Conservation (phyloP, 2,888 invertebrate species). For the Machimus rusticus region DNA sequence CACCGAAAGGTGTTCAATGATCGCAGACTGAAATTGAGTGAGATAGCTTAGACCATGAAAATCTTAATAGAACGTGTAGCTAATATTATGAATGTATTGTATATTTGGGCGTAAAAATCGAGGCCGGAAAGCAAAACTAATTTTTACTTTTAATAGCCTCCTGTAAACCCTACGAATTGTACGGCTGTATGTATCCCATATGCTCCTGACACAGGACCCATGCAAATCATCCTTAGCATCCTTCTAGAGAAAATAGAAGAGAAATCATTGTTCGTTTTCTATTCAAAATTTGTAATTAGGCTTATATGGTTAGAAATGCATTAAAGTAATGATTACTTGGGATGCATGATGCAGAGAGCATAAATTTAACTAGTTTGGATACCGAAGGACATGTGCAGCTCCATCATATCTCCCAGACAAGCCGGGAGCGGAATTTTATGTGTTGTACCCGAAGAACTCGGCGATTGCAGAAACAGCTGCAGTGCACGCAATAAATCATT, state of each 20-base stretch:
- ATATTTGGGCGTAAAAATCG: no score
- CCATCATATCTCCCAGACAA: conserved; percentile 25
- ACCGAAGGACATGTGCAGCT: conserved; percentile 31
- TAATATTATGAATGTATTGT: no score
- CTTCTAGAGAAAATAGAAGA: not conserved
- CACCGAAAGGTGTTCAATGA: no score
- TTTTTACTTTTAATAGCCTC: not conserved
- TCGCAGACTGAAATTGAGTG: no score
- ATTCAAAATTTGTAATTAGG: conserved; percentile 31
- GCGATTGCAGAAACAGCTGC: conserved; percentile 51
- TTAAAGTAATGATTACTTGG: conserved; percentile 25
- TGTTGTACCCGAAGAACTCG: conserved; percentile 47
- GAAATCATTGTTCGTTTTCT: conserved; percentile 18
- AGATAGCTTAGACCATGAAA: no score
- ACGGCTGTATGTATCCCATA: not conserved
- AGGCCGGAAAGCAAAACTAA: not conserved
- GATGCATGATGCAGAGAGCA: conserved; percentile 13
- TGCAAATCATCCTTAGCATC: not conserved
- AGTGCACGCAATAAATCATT: conserved; percentile 52
- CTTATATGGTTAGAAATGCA: conserved; percentile 7
- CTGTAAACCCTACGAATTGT: not conserved
- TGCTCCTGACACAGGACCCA: not conserved
- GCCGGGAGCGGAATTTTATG: conserved; percentile 44
- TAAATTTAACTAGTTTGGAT: conserved; percentile 22
- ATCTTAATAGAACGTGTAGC: no score